Base-by-base conservation (phyloP, 2,113 vertebrate genomes). In the Reinhardtius hippoglossoides region DNA sequence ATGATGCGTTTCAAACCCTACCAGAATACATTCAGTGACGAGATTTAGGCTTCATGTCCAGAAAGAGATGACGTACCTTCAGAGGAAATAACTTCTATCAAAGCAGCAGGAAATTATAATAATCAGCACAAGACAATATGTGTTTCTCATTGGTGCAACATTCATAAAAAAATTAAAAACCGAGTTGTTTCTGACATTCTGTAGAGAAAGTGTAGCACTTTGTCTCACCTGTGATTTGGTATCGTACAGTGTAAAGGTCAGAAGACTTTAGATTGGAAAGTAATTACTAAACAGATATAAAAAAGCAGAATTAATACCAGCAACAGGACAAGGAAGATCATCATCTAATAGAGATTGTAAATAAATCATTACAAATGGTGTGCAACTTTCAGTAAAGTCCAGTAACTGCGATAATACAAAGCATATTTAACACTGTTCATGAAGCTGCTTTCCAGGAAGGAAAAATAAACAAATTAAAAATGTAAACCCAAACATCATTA, bases 21-120 rank as follows among this genome's bases (percentile, higher is more conserved):
- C 55, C 27, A 24, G 63, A 79, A 81, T 89, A 92, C 88, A 92
- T 90, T 92, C 88, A 87, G 52, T 54, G 67, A 37, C 42, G 48
- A 67, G 9, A 67, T 48, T 79, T 88, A 79, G 80, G 71, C 59
- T 58, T 80, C 24, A 52, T 64, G 68, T 78, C 57, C 55, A 65
- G 18, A 71, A 61, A 63, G 37, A 79, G 70, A 84, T 37, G 37
- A 46, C 44, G 59, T 10, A 76, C 64, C 52, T 64, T 62, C 64
- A 14, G 2, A 63, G 21, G 7, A 78, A 81, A 62, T 16, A 72
- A 74, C 8, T 12, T 40, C 55, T 74, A 57, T 65, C 5, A 69
- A 61, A 82, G 70, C 83, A 87, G 80, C 74, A 84, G 65, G 37
- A 81, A 77, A 61, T 6, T 55, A 42, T 48, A n/a, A 70, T 23